Conservation (phyloP, 2,113 vertebrate genomes). For the Elaphurus davidianus region DNA sequence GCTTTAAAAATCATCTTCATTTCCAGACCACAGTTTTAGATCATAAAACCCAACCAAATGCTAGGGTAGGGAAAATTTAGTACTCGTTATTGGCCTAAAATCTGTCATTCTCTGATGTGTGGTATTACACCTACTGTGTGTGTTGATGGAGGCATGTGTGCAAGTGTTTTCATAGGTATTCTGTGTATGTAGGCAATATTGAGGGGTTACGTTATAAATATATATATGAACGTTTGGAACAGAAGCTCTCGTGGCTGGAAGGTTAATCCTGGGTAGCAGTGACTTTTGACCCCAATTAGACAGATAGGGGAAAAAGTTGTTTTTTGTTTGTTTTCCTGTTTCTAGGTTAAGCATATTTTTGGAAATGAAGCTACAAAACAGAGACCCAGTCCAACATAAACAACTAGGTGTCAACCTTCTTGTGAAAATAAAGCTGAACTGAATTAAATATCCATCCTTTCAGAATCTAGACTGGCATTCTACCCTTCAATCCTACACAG, state of each 20-base stretch:
- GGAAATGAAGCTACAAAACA: slow-evolving; percentile 15
- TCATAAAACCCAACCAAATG: neutral
- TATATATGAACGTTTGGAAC: neutral
- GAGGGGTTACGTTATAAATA: neutral
- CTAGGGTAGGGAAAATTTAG: neutral
- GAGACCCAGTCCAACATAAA: neutral
- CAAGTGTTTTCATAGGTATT: neutral
- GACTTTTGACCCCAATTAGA: neutral
- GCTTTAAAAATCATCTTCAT: neutral
- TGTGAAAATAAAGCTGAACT: neutral
- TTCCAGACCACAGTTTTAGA: slow-evolving; percentile 10
- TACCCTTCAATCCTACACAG: neutral
- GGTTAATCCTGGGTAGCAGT: neutral
- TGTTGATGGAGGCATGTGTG: neutral
- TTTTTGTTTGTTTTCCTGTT: neutral
- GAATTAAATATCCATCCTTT: slow-evolving; percentile 2
- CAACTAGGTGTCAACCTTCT: neutral
- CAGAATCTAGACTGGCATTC: neutral
- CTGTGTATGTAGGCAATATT: neutral
- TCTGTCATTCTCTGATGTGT: neutral
- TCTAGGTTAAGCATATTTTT: neutral
- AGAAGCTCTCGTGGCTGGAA: neutral
- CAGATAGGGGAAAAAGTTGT: neutral
- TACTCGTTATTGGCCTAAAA: neutral
- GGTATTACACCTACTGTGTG: neutral